Evolutionary conservation across 2,113 vertebrate genomes (phyloP).

Genomic region (Pelodiscus sinensis): DNA sequence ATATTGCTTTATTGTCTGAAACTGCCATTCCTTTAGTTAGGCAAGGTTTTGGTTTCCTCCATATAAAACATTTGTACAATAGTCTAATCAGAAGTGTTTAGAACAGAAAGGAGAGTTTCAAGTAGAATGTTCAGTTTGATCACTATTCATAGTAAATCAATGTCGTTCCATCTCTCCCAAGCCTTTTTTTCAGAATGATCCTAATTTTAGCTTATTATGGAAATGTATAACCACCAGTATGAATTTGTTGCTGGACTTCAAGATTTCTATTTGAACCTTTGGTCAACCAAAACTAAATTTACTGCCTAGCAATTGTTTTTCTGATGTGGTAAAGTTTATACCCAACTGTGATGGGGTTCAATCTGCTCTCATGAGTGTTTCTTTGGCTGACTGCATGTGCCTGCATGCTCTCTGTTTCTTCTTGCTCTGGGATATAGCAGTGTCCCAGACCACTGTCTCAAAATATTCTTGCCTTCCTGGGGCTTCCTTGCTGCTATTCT

Average conservation of each 20-base stretch:
- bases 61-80: not conserved
- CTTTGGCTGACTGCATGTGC: too few species aligned
- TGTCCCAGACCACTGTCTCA: too few species aligned
- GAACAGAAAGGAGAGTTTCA: not conserved
- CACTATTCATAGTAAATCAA: not conserved
- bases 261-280: not conserved
- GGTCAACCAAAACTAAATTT: not conserved
- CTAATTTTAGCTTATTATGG: not conserved
- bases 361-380: too few species aligned
- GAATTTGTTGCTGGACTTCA: conserved; percentile 31
- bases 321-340: not conserved
- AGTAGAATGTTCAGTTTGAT: not conserved
- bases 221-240: not conserved
- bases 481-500: too few species aligned
- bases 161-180: not conserved
- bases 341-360: not conserved
- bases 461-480: too few species aligned
- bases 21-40: not conserved
- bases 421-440: too few species aligned
- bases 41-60: not conserved
- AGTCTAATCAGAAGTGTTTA: not conserved
- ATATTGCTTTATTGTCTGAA: not conserved
- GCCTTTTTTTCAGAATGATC: not conserved
- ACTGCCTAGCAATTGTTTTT: not conserved
- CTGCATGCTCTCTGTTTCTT: too few species aligned